A percentile compares a stretch with the other conserved stretches of the same genome.
phyloP scores from a whole-genome alignment of 2,797 vertebrate species.

The Nyctalus aviator region DNA sequence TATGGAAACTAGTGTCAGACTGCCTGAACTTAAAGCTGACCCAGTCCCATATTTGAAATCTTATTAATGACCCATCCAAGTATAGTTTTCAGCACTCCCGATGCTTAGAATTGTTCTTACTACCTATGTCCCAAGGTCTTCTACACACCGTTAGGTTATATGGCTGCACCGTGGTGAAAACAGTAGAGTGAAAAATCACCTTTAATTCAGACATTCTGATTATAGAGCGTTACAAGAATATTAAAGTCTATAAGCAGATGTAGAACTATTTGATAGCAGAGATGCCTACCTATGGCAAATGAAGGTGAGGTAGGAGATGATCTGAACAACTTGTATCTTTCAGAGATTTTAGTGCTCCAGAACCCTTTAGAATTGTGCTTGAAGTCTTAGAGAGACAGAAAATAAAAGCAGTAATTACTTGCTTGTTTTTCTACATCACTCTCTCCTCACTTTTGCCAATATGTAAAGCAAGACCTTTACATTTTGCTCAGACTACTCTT shows the following conservation, averaged over 20 bases:
- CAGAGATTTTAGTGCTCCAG: background rate
- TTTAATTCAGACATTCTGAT: slow-evolving; percentile 1
- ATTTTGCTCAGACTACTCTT: background rate
- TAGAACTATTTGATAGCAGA: background rate
- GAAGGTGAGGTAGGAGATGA: background rate
- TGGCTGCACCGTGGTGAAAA: background rate
- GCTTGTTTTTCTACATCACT: background rate
- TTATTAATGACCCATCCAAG: background rate
- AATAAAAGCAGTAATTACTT: background rate
- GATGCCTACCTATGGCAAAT: background rate
- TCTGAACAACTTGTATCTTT: background rate
- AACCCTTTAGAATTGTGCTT: background rate
- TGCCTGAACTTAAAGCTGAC: background rate
- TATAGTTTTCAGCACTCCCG: background rate
- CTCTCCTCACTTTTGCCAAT: background rate
- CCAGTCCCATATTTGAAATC: background rate
- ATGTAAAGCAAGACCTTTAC: background rate
- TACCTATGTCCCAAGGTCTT: background rate
- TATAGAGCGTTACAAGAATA: background rate
- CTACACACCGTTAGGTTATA: background rate
- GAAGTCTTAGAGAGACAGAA: background rate
- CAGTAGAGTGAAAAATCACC: background rate
- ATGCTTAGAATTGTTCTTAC: background rate
- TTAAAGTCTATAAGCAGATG: background rate
- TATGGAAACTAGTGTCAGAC: background rate